Base-by-base conservation (phyloP, 2,888 invertebrate species). In the Hymenopus coronatus region DNA sequence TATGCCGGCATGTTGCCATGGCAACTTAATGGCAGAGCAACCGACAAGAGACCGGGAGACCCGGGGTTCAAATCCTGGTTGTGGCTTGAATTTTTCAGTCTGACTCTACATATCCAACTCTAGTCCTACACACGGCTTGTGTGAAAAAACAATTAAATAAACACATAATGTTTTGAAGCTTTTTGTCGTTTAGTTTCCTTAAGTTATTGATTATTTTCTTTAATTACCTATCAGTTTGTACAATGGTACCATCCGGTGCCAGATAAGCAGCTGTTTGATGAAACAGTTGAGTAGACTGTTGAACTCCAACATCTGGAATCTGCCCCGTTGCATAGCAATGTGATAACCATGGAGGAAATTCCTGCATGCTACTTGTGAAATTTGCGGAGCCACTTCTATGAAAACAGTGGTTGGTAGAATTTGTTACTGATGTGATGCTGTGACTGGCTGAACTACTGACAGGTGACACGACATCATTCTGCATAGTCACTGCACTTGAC, bases 211-310 rank as follows among this genome's bases (percentile, higher is more conserved):
- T 70, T 20, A 20, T 70, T 54, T 54, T 14, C 3, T 2, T 54
- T 20, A 15, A 54, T 70, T 87, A 87, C 87, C 82, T 82, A 27
- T 82, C 82, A 14, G 81, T 81, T 28, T 82, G 82, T n/a, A 30
- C 14, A 12, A 33, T 88, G 15, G 54, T 15, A 7, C 27, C 81
- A 9, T 89, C 85, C 54, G 85, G 89, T 6, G 46, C n/a, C 20
- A 89, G 54, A 70, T 89, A 89, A 14, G 86, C 86, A 28, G 89
- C 82, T 20, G 83, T 40, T 25, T 85, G 89, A 27, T 85, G 83
- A 83, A 84, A 88, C 14, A 83, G 84, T 33, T 88, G 88, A 28
- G 46, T 3, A 12, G 82, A 54, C 27, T 88, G 88, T 15, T 81
- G 85, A 40, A 15, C 27, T 3, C 27, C 25, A 46, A 46, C 25